Evolutionary conservation across 2,113 vertebrate genomes (phyloP), one percentile per base, ranked within the genome.

Genomic region (Tauraco erythrolophus): DNA sequence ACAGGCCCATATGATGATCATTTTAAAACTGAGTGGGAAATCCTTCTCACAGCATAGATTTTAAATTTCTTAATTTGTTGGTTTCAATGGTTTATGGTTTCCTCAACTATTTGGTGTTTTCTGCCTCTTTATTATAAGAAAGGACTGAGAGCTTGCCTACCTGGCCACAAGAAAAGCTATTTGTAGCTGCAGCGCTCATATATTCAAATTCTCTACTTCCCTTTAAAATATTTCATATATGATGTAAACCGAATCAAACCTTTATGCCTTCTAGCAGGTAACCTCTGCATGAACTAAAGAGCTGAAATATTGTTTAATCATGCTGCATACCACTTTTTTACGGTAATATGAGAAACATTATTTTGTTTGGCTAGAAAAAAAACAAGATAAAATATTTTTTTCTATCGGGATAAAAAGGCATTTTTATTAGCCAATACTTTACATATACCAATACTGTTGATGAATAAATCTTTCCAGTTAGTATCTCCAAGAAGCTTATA

Each of bases 241-340:
- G 98, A 99, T 39, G 92, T 98, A 99, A 98, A 98, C 98, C 98
- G 98, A 98, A 98, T 99, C 98, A 99, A 98, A 98, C 97, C 96
- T 95, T 97, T 92, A 76, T 98, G 97, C 98, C 98, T 98, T 97
- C 95, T 91, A 98, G 98, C 98, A 97, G 98, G 97, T 99, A 98
- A 98, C 98, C 98, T 98, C 96, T 95, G 93, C 76, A 92, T 99
- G 99, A 99, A 98, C 98, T 98, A 98, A 98, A 97, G 97, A 96
- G 96, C 97, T 98, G 98, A 98, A 98, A 98, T 98, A 98, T 98
- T 98, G 98, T 98, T 98, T 99, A 98, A 99, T 99, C 98, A 98
- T 97, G 95, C 95, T 91, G 77, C 78, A 76, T 96, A 96, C 96
- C 94, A 98, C 97, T 97, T 98, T 74, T 97, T 98, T 98, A 94